Evolutionary conservation across 2,888 invertebrate genomes (phyloP).

Genomic region (Xestia sexstrigata): DNA sequence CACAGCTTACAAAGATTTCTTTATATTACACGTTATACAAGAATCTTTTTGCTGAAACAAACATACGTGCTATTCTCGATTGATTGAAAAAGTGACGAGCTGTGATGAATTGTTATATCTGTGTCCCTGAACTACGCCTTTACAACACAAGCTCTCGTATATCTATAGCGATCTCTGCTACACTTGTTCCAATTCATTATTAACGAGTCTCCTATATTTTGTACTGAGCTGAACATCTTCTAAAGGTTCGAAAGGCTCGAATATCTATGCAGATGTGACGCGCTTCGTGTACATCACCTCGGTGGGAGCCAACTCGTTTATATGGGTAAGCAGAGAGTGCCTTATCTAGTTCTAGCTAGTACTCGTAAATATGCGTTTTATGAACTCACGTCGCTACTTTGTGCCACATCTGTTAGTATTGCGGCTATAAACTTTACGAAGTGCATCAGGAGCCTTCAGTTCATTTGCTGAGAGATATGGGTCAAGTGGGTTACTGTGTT

Average conservation of each 20-base stretch:
- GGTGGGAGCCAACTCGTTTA: background rate
- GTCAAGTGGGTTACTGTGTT: background rate
- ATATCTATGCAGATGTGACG: constrained; percentile 55
- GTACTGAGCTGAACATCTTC: no score
- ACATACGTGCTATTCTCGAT: background rate
- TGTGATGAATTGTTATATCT: background rate
- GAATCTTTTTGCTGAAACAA: background rate
- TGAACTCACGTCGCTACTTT: background rate
- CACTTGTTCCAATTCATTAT: no score
- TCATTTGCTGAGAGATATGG: background rate
- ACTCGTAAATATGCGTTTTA: background rate
- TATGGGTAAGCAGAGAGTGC: constrained; percentile 3
- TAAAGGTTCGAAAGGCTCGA: background rate
- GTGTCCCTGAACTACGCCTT: background rate
- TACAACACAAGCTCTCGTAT: constrained; percentile 2
- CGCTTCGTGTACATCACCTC: background rate
- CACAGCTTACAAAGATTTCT: background rate
- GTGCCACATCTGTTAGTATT: background rate
- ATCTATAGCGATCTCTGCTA: constrained; percentile 5
- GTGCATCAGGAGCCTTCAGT: background rate
- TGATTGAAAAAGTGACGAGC: background rate
- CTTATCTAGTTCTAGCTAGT: background rate
- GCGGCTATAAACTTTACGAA: background rate
- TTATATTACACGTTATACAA: background rate
- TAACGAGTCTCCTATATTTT: no score